Evolutionary conservation across 2,113 vertebrate species (phyloP).

Genomic region (Xenopus tropicalis): UCB_Xtro_10.0 CM004443.2:143048501-143049000

Average conservation of each 20-base stretch:
- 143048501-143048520: too few species aligned
- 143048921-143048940: not conserved
- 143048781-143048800: not conserved
- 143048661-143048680: not conserved
- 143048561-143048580: not conserved
- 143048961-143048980: not conserved
- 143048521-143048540: not conserved
- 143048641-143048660: not conserved
- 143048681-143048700: conserved; percentile 3
- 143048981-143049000: not conserved
- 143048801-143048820: not conserved
- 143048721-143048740: not conserved
- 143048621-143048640: too few species aligned
- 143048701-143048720: not conserved
- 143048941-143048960: not conserved
- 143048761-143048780: not conserved
- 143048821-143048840: not conserved
- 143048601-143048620: too few species aligned
- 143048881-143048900: not conserved
- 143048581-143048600: not conserved
- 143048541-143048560: not conserved
- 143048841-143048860: not conserved
- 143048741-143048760: not conserved
- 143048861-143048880: not conserved
- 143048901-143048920: not conserved